Conservation (phyloP, 2,113 vertebrate genomes). For the Actinemys pallida region DNA sequence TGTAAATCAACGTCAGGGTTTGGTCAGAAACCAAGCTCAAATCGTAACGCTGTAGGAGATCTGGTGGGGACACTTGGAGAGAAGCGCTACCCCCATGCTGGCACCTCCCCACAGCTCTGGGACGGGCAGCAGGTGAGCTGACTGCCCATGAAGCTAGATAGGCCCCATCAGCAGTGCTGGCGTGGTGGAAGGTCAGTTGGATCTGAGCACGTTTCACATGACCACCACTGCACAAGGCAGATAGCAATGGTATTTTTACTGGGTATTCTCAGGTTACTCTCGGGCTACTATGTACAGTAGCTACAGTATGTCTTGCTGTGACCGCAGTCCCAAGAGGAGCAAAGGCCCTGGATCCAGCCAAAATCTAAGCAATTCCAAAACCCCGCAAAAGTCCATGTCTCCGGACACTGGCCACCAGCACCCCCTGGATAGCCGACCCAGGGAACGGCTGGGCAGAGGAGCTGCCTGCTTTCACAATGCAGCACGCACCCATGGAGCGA, state of each 20-base stretch:
- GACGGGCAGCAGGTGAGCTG: neutral
- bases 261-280: neutral
- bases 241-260: neutral
- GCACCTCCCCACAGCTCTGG: neutral
- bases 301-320: neutral
- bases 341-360: fast-evolving
- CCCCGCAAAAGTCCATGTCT: neutral
- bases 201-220: neutral
- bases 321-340: neutral
- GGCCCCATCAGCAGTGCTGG: neutral
- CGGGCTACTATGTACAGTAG: neutral
- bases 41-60: neutral
- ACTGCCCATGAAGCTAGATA: neutral
- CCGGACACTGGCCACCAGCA: neutral
- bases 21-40: neutral
- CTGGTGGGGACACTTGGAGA: neutral
- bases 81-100: neutral
- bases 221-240: neutral
- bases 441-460: fast-evolving
- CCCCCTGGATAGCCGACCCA: fast-evolving
- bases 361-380: neutral
- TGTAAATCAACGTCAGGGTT: neutral
- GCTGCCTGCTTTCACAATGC: no score
- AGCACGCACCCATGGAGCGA: no score
- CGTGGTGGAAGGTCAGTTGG: fast-evolving